Percentiles rank a stretch among this genome's conserved stretches.
phyloP scores from a whole-genome alignment of 2,113 vertebrate species.

The Gobio gobio region DNA sequence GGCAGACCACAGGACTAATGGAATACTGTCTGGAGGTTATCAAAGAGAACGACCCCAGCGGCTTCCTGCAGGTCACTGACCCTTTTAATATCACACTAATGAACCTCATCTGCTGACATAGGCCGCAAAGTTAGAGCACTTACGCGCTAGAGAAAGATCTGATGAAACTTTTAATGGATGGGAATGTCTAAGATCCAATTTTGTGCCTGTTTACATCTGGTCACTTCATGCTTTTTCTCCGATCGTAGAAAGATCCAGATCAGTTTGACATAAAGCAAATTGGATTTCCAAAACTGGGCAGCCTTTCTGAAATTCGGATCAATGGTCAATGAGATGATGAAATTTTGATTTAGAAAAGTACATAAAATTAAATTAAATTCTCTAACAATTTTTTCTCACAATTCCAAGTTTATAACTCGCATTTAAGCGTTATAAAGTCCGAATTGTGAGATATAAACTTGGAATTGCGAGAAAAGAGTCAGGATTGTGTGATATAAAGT shows the following conservation, averaged over 20 bases:
- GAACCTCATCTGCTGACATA: not conserved
- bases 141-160: not conserved
- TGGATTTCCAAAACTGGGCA: not conserved
- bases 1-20: conserved; percentile 98
- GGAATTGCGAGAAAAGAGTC: no score
- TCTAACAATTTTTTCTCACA: no score
- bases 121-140: not conserved
- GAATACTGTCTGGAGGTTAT: conserved; percentile 99
- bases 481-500: no score
- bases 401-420: no score
- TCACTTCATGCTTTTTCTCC: no score
- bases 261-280: not conserved
- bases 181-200: not conserved
- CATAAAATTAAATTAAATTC: no score
- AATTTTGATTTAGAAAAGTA: no score
- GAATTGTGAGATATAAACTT: no score
- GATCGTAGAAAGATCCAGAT: not conserved
- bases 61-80: conserved; percentile 90
- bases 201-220: not conserved
- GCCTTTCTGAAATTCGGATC: not conserved
- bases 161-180: not conserved
- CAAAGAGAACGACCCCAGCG: conserved; percentile 98
- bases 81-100: not conserved
- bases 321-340: no score
- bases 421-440: no score